Conservation (phyloP, 2,797 vertebrate species). For the Caiman crocodilus region DNA sequence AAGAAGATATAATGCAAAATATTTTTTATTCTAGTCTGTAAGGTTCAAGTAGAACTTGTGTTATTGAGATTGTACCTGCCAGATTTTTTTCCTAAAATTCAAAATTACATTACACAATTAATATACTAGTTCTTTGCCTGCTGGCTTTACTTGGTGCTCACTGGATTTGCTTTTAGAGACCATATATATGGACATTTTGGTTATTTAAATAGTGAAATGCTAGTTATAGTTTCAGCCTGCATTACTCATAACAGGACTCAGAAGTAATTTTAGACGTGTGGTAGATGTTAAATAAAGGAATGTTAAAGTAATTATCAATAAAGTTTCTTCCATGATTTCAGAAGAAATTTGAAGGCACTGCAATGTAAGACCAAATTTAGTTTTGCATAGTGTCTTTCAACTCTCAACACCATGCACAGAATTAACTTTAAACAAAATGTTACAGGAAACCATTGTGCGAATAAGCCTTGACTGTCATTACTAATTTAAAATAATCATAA, state of each 20-base stretch:
- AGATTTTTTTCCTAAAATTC: neutral
- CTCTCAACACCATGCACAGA: neutral
- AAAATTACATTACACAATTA: neutral
- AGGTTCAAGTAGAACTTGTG: neutral
- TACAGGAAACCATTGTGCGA: neutral
- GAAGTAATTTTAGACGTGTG: neutral
- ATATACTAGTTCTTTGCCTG: neutral
- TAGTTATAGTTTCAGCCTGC: neutral
- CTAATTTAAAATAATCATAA: neutral
- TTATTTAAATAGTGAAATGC: neutral
- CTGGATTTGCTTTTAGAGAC: neutral
- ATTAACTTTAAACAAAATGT: neutral
- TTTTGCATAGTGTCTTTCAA: neutral
- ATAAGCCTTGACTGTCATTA: neutral
- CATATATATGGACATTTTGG: neutral
- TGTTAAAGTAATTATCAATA: neutral
- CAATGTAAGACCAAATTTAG: neutral
- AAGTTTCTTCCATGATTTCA: neutral
- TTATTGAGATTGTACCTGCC: constrained; percentile 8
- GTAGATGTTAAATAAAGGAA: neutral
- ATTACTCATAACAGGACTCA: neutral
- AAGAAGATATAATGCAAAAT: constrained; percentile 56
- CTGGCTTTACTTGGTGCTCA: neutral
- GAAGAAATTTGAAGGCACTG: neutral
- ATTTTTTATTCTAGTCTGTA: constrained; percentile 24